A percentile compares a stretch with the other conserved stretches of the same genome.
Evolutionary conservation across 2,797 vertebrate species (phyloP).

Genomic region (Chromis chromis): DNA sequence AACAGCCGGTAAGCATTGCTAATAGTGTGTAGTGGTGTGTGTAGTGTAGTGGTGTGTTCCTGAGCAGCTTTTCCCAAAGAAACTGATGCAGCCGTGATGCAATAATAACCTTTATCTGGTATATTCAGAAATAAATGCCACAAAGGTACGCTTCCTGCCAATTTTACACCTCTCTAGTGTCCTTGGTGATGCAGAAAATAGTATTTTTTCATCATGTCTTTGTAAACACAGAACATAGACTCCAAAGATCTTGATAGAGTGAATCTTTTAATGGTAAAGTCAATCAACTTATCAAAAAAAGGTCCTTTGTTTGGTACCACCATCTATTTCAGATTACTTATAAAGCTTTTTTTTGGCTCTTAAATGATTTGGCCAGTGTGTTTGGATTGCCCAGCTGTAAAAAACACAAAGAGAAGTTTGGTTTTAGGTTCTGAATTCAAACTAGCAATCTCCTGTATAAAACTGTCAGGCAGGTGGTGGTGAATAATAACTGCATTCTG

Average conservation of each 20-base stretch:
- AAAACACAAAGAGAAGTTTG: neutral
- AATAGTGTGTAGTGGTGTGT: slow-evolving; percentile 15
- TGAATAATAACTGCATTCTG: slow-evolving; percentile 35
- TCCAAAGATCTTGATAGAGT: neutral
- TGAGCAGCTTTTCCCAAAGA: neutral
- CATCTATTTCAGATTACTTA: too few species aligned
- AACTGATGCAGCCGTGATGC: neutral
- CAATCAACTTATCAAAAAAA: too few species aligned
- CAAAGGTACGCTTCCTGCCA: neutral
- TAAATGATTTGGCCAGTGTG: neutral
- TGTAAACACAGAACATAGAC: neutral
- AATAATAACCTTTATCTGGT: neutral
- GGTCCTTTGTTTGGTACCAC: too few species aligned
- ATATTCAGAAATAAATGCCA: neutral
- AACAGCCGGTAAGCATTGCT: slow-evolving; percentile 74
- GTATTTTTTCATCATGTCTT: neutral
- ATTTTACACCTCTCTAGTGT: neutral
- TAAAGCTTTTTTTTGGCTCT: too few species aligned
- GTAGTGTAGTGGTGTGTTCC: slow-evolving; percentile 11
- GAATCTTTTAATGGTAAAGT: neutral
- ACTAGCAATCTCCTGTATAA: slow-evolving; percentile 26
- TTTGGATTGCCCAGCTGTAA: neutral
- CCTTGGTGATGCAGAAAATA: slow-evolving; percentile 7
- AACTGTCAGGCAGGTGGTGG: slow-evolving; percentile 34
- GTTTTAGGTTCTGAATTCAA: neutral